Base-by-base conservation (phyloP, 2,888 invertebrate species). In the Ceriagrion tenellum region DNA sequence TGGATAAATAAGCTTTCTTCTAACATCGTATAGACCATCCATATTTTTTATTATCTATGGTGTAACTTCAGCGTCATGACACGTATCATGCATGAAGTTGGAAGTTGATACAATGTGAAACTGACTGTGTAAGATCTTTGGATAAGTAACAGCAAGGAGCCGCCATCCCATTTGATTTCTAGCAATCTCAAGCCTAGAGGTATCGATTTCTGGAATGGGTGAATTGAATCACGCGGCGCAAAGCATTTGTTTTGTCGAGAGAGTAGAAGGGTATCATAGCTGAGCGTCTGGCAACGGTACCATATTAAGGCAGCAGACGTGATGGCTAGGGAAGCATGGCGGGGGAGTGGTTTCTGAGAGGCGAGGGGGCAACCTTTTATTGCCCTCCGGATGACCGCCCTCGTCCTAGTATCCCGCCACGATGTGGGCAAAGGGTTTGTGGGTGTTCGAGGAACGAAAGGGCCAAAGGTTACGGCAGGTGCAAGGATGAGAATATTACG, bases 231-330 rank as follows among this genome's bases (percentile, higher is more conserved):
- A 30, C 81, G 10, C 35, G 81, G 81, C 30, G 35, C 69, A 26
- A n/a, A 69, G 69, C 30, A 81, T 35, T 81, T 81, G 81, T 81
- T 81, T 81, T 3, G 35, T 35, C 26, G 81, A 35, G 26, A 35
- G 81, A 13, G 18, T n/a, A 23, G 18, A 35, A 35, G 81, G 69
- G 81, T 35, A 35, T 23, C 30, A 81, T n/a, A 35, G 35, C 35
- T 35, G 13, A 2, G 18, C 30, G 10, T n/a, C 81, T 81, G 10
- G 35, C 81, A 81, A 35, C 81, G 81, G 81, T 35, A 81, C 81
- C 81, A 35, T 35, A 81, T 81, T 81, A 81, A 81, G 81, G 81
- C 81, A 13, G 81, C 81, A 35, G 26, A 81, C 81, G 81, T 81
- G 81, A 81, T 30, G 81, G 13, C 81, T 81, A 0, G 81, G 35